Percentiles rank a stretch among this genome's conserved stretches.
Conservation (phyloP, 2,797 vertebrate species). For the Natrix natrix region DNA sequence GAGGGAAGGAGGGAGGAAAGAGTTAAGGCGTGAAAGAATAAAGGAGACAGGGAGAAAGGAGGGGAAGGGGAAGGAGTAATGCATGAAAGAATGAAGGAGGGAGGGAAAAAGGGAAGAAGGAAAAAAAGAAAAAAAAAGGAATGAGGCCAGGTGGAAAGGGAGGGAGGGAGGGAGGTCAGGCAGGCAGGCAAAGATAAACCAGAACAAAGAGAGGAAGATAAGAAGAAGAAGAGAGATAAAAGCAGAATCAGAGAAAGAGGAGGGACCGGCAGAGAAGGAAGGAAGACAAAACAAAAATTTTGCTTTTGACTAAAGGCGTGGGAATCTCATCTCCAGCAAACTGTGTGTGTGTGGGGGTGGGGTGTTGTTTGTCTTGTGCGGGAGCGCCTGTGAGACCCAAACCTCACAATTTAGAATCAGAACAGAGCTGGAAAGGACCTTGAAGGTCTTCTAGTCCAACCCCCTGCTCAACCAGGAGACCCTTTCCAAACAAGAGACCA, state of each 20-base stretch:
- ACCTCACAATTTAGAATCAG: background rate
- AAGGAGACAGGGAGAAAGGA: no score
- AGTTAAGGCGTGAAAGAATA: no score
- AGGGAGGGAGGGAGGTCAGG: background rate
- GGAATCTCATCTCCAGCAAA: background rate
- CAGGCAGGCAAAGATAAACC: background rate
- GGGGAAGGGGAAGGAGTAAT: no score
- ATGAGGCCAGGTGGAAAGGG: background rate
- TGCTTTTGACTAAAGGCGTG: background rate
- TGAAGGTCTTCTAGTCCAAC: no score
- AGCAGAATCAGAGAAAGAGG: background rate
- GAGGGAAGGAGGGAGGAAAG: no score
- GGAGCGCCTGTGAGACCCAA: background rate
- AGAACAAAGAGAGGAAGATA: background rate
- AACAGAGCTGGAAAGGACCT: no score
- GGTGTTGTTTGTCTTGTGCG: no score
- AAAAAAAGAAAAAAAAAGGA: background rate
- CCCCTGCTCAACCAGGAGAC: no score
- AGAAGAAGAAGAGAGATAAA: background rate
- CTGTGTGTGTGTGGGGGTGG: background rate
- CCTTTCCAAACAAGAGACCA: background rate
- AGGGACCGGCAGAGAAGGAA: background rate
- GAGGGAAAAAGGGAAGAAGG: no score
- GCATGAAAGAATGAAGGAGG: no score
- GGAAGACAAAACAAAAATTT: background rate